phyloP scores from a whole-genome alignment of 2,797 vertebrate species.

The Neostethus bicornis region DNA sequence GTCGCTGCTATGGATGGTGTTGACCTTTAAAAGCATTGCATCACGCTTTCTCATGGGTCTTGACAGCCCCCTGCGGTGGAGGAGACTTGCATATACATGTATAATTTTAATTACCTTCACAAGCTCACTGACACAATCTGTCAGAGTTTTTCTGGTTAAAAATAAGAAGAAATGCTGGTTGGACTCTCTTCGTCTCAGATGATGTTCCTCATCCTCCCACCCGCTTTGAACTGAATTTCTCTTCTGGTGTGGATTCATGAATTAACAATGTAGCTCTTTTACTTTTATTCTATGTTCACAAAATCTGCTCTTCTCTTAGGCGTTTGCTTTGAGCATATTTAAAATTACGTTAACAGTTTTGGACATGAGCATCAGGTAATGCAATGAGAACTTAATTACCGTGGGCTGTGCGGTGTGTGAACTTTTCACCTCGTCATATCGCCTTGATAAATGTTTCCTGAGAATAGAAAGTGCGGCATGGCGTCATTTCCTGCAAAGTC shows the following conservation, averaged over 20 bases:
- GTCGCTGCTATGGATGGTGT: background rate
- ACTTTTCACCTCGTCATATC: conserved; percentile 23
- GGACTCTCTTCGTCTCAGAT: conserved; percentile 3
- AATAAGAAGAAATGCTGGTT: conserved; percentile 30
- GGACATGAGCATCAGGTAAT: conserved; percentile 23
- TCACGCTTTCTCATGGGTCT: conserved; percentile 8
- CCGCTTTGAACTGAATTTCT: background rate
- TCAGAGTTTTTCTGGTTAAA: background rate
- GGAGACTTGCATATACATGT: conserved; percentile 36
- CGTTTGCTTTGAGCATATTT: conserved; percentile 13
- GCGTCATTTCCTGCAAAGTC: conserved; percentile 30
- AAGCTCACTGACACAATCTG: conserved; percentile 1
- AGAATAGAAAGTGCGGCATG: conserved; percentile 18
- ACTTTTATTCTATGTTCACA: background rate
- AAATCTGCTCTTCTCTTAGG: conserved; percentile 1
- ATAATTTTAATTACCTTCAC: conserved; percentile 16
- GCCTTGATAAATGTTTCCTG: conserved; percentile 38
- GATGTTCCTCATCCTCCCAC: background rate
- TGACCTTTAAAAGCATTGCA: conserved; percentile 23
- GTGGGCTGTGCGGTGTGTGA: conserved; percentile 18
- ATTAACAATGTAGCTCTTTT: background rate
- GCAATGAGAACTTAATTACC: conserved; percentile 46
- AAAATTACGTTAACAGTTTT: conserved; percentile 37
- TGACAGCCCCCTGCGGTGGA: conserved; percentile 8
- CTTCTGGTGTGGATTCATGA: background rate